Base-by-base conservation (phyloP, 2,797 vertebrate genomes). In the Centropyge bicolor region DNA sequence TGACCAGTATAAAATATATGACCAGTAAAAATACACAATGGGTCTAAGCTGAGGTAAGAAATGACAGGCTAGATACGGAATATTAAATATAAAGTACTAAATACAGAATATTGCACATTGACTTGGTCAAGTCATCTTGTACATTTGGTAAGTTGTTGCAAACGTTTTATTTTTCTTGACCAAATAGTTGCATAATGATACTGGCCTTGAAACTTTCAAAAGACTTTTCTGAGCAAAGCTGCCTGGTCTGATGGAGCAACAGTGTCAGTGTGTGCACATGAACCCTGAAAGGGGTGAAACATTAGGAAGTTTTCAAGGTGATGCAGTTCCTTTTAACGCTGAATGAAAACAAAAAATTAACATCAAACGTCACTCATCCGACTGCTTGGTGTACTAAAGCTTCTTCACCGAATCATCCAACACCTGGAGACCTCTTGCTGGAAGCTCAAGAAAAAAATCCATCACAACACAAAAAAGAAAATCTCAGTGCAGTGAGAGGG, bases 401-500 rank as follows among this genome's bases (percentile, higher is more conserved):
- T 8, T 51, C 16, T 46, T 59, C 36, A 36, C 5, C 24, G 59
- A 74, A 77, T 64, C 51, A 16, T 67, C 9, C 11, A 51, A 68
- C 48, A 80, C 38, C 70, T 74, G 40, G 6, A 69, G 38, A n/a
- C 19, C 9, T 22, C 35, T 40, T 52, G 41, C 35, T 55, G 20
- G 7, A 67, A 73, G 40, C 7, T 51, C 7, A 64, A 59, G 22
- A 66, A 24, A 20, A 20, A 77, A 64, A 74, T 46, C 36, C 46
- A 52, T 27, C 8, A 46, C 35, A 24, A 69, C 57, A 24, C n/a
- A 45, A 13, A 62, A 60, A 64, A 45, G 31, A 68, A 69, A 76
- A 71, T 81, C 52, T 38, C 51, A 54, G 46, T 66, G 54, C 62
- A 76, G 41, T 24, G 8, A 62, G 31, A 78, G 19, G 36, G 24